These are phyloP conservation scores for Acrocera orbiculus DNA, from an alignment of 2,888 invertebrate genomes.

Conservation along the genomic window DNA sequence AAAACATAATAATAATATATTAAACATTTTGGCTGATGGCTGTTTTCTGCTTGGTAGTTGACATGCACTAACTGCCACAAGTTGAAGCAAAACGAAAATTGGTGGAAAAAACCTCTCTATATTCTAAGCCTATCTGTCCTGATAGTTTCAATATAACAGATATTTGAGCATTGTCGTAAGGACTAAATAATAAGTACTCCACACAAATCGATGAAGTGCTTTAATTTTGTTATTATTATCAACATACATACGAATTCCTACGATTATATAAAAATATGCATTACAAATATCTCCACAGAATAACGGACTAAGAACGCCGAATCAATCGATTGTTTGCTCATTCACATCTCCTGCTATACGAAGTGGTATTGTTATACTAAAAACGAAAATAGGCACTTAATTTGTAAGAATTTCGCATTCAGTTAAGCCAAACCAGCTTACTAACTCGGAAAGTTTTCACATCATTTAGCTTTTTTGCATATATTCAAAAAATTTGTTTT, in stretches of 20 bases:
- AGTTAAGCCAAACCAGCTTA: slow-evolving; percentile 85
- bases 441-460: slow-evolving; percentile 66
- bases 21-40: no score
- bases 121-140: slow-evolving; percentile 64
- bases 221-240: slow-evolving; percentile 56
- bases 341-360: slow-evolving; percentile 47
- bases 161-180: slow-evolving; percentile 82
- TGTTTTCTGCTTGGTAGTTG: slow-evolving; percentile 61
- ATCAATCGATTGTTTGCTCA: slow-evolving; percentile 52
- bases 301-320: slow-evolving; percentile 76
- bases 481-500: no score
- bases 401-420: slow-evolving; percentile 91
- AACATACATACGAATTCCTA: slow-evolving; percentile 80
- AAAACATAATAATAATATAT: no score
- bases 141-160: slow-evolving; percentile 72
- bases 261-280: slow-evolving; percentile 87
- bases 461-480: no score
- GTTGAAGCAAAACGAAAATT: slow-evolving; percentile 71
- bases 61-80: slow-evolving; percentile 84
- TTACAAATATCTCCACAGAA: slow-evolving; percentile 85
- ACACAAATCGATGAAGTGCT: slow-evolving; percentile 61
- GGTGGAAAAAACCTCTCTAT: slow-evolving; percentile 87
- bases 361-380: slow-evolving; percentile 65
- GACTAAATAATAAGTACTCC: slow-evolving; percentile 68
- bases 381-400: slow-evolving; percentile 62